Evolutionary conservation across 1,140 invertebrate genomes (phyloP).

Genomic region (Hestina assimilis): DNA sequence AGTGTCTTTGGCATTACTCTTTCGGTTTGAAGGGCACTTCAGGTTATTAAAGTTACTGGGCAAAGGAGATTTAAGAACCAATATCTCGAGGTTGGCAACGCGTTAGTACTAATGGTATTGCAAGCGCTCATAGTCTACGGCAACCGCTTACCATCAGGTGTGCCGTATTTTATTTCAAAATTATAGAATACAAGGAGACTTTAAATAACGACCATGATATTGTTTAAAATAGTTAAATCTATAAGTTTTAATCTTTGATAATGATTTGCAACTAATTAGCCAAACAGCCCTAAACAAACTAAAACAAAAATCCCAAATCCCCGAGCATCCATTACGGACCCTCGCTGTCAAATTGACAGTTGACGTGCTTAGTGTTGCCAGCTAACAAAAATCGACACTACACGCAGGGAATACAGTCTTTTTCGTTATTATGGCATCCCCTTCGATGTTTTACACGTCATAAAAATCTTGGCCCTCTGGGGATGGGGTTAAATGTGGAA

Average conservation of each 20-base stretch:
- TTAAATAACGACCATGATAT: no score
- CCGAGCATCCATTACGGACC: constrained; percentile 48
- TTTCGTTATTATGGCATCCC: constrained; percentile 46
- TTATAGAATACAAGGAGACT: no score
- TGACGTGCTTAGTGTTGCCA: constrained; percentile 46
- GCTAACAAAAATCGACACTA: constrained; percentile 36
- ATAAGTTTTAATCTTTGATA: background rate
- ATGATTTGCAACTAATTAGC: constrained; percentile 34
- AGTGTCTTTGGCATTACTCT: no score
- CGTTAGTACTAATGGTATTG: no score
- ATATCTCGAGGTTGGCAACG: no score
- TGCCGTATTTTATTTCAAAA: no score
- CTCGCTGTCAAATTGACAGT: constrained; percentile 65
- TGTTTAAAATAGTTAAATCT: background rate
- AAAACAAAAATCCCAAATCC: constrained; percentile 62
- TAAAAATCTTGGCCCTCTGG: constrained; percentile 48
- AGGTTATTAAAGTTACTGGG: no score
- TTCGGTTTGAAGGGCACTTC: no score
- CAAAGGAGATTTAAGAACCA: no score
- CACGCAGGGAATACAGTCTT: constrained; percentile 22
- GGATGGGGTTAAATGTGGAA: constrained; percentile 62
- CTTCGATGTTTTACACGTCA: constrained; percentile 67
- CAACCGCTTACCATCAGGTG: no score
- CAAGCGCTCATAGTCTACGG: no score
- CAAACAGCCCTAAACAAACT: constrained; percentile 36